Percentiles rank a stretch among this genome's conserved stretches.
Conservation (phyloP, 1,140 invertebrate species). For the Aphis gossypii region DNA sequence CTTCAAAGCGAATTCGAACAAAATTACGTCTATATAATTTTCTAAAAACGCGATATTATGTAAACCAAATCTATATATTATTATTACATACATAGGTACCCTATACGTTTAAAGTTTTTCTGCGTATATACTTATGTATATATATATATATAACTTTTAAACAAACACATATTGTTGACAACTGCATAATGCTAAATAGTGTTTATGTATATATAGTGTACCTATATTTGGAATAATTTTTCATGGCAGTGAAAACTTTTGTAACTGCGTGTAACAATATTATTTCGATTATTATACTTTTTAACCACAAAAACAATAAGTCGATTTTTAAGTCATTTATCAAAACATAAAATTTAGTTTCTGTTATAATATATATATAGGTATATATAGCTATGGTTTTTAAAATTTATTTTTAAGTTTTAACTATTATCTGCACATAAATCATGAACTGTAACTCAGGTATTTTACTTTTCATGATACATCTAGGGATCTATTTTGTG, state of each 20-base stretch:
- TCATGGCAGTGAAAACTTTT: background rate
- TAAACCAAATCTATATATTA: background rate
- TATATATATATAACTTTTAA: background rate
- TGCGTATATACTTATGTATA: background rate
- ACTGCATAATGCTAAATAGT: background rate
- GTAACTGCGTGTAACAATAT: background rate
- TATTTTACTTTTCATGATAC: background rate
- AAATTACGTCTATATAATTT: background rate
- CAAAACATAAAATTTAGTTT: background rate
- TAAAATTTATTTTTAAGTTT: no score
- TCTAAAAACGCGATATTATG: background rate
- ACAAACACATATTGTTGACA: background rate
- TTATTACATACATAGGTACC: background rate
- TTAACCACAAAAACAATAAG: background rate
- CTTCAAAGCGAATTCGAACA: background rate
- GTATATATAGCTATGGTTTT: no score
- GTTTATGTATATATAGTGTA: background rate
- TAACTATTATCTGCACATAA: no score
- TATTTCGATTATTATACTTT: background rate
- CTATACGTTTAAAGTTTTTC: background rate
- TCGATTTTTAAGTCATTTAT: background rate
- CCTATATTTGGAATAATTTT: background rate
- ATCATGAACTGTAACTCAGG: background rate
- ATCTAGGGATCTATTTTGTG: background rate
- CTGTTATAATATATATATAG: background rate